Evolutionary conservation across 1,140 invertebrate species (phyloP), one percentile per base, ranked within the genome.

Genomic region (Ganaspis sp.): DNA sequence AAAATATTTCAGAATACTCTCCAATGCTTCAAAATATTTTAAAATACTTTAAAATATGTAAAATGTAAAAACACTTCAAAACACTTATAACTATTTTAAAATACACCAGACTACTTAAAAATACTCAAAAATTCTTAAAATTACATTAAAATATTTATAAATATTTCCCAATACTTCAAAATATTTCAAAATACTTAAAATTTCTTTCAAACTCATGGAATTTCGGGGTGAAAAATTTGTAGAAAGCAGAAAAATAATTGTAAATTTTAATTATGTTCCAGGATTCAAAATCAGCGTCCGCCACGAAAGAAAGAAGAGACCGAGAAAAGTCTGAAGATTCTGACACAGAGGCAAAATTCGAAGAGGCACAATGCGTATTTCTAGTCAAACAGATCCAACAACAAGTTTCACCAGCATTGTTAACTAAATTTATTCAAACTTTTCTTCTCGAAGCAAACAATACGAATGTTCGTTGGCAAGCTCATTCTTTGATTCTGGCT

Each of bases 381-480:
- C 89, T 96, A 37, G 95, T 96, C 0, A 92, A 94, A 76, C 94
- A 96, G 83, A 93, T 96, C 69, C 95, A 95, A 81, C 93, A 93
- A 77, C 93, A 94, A 86, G 93, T 97, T 21, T 93, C 95, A 23
- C 92, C 93, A 74, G 92, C 93, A 17, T 86, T 96, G 9, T 88
- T 97, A 9, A 93, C 93, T 2, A 93, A 95, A 85, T 99, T 99
- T 84, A 94, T 99, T 15, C 94, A 96, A 78, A 96, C 96, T 1
- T 99, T 99, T 91, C 91, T 99, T 12, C 90, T 99, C 54, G 98
- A 99, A 90, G 98, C 97, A 0, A 99, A 99, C 88, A 95, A 96
- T 6, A 97, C 96, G 0, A 95, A 95, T 71, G 95, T 99, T 4
- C 94, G 98, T 76, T 99, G 98, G 98, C 97, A 99, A 91, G 97